A percentile compares a stretch with the other conserved stretches of the same genome.
phyloP scores from a whole-genome alignment of 2,113 vertebrate species.

The Tupaia tana region DNA sequence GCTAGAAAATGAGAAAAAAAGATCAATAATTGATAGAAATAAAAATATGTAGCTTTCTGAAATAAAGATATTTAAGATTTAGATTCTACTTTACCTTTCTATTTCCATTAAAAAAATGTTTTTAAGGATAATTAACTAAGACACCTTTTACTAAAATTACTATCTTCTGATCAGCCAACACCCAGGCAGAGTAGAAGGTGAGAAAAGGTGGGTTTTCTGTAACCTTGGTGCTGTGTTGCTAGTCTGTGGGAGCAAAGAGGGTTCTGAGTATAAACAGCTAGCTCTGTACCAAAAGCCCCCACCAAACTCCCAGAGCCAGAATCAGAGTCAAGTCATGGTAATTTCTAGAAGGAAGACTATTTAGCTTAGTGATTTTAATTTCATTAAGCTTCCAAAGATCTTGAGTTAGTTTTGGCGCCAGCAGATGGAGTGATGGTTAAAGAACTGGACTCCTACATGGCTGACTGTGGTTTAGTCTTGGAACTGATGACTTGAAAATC shows the following conservation, averaged over 20 bases:
- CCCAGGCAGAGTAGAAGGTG: neutral
- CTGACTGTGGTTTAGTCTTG: too few relatives aligned
- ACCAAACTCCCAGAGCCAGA: neutral
- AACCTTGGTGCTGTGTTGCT: neutral
- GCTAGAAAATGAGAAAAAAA: constrained; percentile 23
- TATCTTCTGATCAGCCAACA: neutral
- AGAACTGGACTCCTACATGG: too few relatives aligned
- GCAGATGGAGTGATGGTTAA: too few relatives aligned
- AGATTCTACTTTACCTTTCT: neutral
- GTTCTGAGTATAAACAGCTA: neutral
- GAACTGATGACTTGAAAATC: too few relatives aligned
- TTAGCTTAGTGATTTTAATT: neutral
- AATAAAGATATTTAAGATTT: constrained; percentile 9
- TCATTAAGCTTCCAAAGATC: neutral
- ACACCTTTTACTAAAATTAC: neutral
- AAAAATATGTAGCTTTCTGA: neutral
- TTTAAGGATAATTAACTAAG: neutral
- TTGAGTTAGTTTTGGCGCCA: neutral
- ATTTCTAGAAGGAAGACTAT: neutral
- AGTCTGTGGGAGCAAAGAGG: neutral
- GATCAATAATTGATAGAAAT: neutral
- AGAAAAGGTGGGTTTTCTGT: neutral
- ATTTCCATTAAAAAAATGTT: neutral
- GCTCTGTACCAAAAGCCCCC: neutral
- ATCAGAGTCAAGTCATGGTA: neutral